Evolutionary conservation across 2,113 vertebrate species (phyloP), one percentile per base, ranked within the genome.

Genomic region (Clarias macrocephalus): DNA sequence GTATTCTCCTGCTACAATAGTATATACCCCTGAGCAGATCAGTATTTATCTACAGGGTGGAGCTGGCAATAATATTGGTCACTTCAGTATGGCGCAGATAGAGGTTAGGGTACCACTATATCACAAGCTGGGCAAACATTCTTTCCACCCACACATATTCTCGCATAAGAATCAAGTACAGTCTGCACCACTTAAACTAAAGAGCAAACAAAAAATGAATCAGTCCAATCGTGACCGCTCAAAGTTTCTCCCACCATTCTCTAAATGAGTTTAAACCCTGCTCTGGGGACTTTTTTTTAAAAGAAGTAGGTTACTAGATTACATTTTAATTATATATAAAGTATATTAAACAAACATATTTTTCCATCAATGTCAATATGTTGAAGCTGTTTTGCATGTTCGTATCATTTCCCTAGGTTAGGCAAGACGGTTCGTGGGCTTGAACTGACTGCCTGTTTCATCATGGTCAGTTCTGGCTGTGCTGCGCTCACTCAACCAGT

Each of bases 371-470:
- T 57, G 28, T 65, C 6, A 23, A 28, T 85, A 30, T 85, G 23
- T 48, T 57, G 57, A 63, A 28, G 48, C 5, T 83, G 48, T 85
- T 89, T 87, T 33, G 70, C 62, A 89, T 90, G 92, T 92, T 93
- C 33, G n/a, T 30, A 42, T 93, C 86, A 91, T 88, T 59, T 91
- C 57, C 42, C 77, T 15, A 82, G 76, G 89, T 92, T 91, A 90
- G 85, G 89, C 87, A 88, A 91, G 89, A 68, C 89, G 89, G 87
- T 93, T 92, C 91, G 93, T 93, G 93, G 94, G 90, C 93, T 56
- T 89, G 84, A 89, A 90, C 84, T 73, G 87, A 84, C 75, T 52
- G 68, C 70, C 10, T 81, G 84, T 77, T 90, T 76, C 75, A 76
- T 86, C 90, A 80, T 33, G 70, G 62, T 21, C 8, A 56, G 79